Conservation (phyloP, 2,797 vertebrate genomes). For the Fratercula arctica region DNA sequence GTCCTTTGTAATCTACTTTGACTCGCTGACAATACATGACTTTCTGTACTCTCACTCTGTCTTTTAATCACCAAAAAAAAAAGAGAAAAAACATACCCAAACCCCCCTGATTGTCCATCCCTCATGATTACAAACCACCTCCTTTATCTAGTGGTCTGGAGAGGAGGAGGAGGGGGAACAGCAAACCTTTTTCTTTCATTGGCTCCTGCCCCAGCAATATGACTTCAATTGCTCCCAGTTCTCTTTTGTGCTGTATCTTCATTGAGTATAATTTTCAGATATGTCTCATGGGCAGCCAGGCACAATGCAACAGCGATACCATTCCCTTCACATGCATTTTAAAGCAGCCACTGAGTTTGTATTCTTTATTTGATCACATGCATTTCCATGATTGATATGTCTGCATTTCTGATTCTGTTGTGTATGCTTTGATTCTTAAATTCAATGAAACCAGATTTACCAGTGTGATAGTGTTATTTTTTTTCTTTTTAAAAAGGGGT, state of each 20-base stretch:
- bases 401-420: background rate
- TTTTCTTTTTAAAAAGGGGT: background rate
- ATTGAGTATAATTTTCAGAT: background rate
- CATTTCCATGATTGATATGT: background rate
- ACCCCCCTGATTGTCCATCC: constrained; percentile 14
- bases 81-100: background rate
- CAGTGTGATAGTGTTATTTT: background rate
- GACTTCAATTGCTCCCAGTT: constrained; percentile 14
- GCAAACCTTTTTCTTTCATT: constrained; percentile 28
- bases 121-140: constrained; percentile 52
- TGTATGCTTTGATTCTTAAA: background rate
- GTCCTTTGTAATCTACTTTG: constrained; percentile 72
- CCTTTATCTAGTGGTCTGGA: constrained; percentile 44
- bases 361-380: background rate
- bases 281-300: background rate
- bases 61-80: constrained; percentile 61
- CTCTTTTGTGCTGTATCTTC: constrained; percentile 7
- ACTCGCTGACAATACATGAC: constrained; percentile 56
- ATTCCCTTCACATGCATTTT: background rate
- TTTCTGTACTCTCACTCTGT: constrained; percentile 33
- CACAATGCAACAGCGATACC: background rate
- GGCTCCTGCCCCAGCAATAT: constrained; percentile 20
- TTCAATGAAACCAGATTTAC: background rate
- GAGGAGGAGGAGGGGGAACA: constrained; percentile 34
- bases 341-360: background rate